Conservation (phyloP, 2,888 invertebrate species). For the Aromia moschata region DNA sequence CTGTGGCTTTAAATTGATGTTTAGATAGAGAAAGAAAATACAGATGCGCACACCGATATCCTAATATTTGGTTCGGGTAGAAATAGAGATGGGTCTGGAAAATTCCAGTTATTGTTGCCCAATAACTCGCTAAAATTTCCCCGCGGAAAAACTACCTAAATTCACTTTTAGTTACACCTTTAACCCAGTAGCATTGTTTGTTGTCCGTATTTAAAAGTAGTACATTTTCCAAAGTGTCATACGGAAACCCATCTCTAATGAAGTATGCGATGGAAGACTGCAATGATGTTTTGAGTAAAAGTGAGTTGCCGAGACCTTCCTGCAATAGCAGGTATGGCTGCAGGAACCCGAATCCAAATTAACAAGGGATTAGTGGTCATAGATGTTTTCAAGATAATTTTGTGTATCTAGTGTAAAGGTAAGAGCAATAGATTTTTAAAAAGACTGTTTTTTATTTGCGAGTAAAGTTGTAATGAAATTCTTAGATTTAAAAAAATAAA, state of each 20-base stretch:
- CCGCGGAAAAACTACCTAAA: not conserved
- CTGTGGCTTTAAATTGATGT: constrained; percentile 57
- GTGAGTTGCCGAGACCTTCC: constrained; percentile 39
- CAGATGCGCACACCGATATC: constrained; percentile 50
- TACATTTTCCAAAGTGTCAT: too few species aligned
- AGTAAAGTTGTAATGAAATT: not conserved
- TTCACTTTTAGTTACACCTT: not conserved
- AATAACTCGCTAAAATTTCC: not conserved
- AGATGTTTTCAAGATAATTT: constrained; percentile 44
- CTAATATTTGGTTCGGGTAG: constrained; percentile 29
- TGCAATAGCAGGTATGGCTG: constrained; percentile 44
- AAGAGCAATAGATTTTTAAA: not conserved
- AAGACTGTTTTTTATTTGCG: not conserved
- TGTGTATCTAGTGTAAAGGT: constrained; percentile 7
- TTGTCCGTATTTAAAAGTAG: too few species aligned
- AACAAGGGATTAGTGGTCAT: constrained; percentile 45
- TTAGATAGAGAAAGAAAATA: constrained; percentile 57
- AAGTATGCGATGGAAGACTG: constrained; percentile 23
- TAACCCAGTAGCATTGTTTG: too few species aligned
- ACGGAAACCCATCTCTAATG: constrained; percentile 14
- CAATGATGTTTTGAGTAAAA: constrained; percentile 31
- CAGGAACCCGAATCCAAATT: constrained; percentile 39
- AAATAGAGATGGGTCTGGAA: constrained; percentile 12
- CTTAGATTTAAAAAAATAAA: not conserved
- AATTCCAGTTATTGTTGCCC: not conserved